Evolutionary conservation across 2,113 vertebrate species (phyloP), one percentile per base, ranked within the genome.

Genomic region (Thinocorus orbignyianus): DNA sequence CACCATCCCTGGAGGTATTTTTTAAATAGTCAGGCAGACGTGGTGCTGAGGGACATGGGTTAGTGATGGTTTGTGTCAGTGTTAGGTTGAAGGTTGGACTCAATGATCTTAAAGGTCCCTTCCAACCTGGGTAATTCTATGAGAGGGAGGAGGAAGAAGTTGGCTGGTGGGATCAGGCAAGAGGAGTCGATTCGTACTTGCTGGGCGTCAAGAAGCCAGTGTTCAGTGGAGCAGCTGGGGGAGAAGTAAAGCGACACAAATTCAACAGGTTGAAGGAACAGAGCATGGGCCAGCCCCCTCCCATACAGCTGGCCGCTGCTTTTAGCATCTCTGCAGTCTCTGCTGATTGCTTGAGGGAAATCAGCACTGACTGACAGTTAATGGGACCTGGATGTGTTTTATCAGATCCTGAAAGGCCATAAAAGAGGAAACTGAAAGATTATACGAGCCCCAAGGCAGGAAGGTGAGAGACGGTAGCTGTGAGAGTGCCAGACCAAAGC

Each of bases 371-470:
- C 66, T 79, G 93, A 44, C 91, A 92, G 41, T 19, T 83, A 86
- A 78, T 72, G 28, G 85, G 57, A 84, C 69, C 52, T 81, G 33
- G 57, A 60, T 66, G 22, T 55, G 55, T 90, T 97, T 87, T 88
- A 73, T 84, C 88, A 86, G 88, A 79, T 60, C 68, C 68, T 77
- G 68, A 95, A 71, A 60, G 31, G 62, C 64, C 54, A 55, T 23
- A n/a, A 81, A 81, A 90, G 65, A 79, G 61, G 23, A 73, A 92
- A 30, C 13, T 3, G 54, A 51, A 88, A 87, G 55, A 23, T 74
- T 73, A 6, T 33, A 46, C 1, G 10, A 83, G 35, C 41, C 23
- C 49, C n/a, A 20, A 60, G 68, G 76, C 58, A 66, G 41, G 42
- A 80, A 81, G 58, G 33, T 0, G 3, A 70, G 77, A 79, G 80